Conservation (phyloP, 2,797 vertebrate genomes). For the Linurgus olivaceus region DNA sequence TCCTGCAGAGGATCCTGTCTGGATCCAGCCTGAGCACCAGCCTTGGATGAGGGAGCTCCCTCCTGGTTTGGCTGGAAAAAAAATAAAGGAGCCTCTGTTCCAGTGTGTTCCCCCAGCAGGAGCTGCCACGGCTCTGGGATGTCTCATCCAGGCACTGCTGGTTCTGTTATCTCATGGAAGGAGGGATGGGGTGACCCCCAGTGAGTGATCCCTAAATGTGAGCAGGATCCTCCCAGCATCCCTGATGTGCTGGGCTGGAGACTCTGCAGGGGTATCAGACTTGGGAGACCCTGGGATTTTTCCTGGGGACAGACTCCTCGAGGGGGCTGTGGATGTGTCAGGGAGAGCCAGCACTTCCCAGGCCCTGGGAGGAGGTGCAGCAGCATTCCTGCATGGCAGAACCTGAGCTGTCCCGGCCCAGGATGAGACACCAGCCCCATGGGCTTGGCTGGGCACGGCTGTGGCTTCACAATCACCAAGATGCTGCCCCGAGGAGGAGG, state of each 20-base stretch:
- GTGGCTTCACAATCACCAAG: not conserved
- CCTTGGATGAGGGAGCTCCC: not conserved
- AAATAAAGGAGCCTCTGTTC: not conserved
- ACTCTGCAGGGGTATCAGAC: rapidly evolving
- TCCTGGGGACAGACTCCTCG: rapidly evolving
- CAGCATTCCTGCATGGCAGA: not conserved
- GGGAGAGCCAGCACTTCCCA: not conserved
- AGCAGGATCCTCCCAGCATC: not conserved
- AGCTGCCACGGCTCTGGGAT: not conserved
- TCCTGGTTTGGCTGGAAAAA: not conserved
- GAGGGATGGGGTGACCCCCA: not conserved
- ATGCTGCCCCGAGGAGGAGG: not conserved
- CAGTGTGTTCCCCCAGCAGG: rapidly evolving
- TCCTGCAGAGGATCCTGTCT: not conserved
- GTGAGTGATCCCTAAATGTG: not conserved
- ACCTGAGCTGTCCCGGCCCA: not conserved
- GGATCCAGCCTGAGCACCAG: rapidly evolving
- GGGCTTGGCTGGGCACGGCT: not conserved
- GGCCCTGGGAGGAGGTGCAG: not conserved
- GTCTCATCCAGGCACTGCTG: not conserved
- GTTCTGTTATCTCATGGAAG: rapidly evolving
- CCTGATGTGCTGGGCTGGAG: not conserved
- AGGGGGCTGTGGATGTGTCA: not conserved
- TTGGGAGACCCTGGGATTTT: not conserved
- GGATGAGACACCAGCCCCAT: rapidly evolving